These are phyloP conservation scores for Sinonovacula constricta DNA, from an alignment of 1,140 invertebrate species.

Conservation along the genomic window DNA sequence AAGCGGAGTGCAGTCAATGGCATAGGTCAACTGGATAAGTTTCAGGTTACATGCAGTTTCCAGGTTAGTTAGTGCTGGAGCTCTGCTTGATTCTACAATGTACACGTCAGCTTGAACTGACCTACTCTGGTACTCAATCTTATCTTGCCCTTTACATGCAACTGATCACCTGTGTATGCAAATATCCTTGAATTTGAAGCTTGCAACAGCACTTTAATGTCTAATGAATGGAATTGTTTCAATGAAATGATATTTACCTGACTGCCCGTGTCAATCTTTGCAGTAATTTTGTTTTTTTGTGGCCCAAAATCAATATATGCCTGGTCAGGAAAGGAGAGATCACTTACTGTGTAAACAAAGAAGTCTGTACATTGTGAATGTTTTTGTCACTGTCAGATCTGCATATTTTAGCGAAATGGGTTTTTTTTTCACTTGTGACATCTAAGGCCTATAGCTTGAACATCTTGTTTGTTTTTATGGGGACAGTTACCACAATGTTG, in stretches of 20 bases:
- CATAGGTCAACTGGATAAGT: background rate
- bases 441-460: conserved; percentile 11
- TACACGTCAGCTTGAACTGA: too few species aligned
- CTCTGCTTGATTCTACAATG: too few species aligned
- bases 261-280: background rate
- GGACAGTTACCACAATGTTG: conserved; percentile 9
- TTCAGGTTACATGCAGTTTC: background rate
- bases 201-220: too few species aligned
- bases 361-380: conserved; percentile 1
- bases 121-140: too few species aligned
- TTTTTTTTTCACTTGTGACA: conserved; percentile 3
- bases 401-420: conserved; percentile 10
- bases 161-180: too few species aligned
- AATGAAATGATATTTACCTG: too few species aligned
- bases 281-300: too few species aligned
- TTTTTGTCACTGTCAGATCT: background rate
- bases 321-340: background rate
- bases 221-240: too few species aligned
- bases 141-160: too few species aligned
- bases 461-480: background rate
- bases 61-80: too few species aligned
- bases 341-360: background rate
- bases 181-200: too few species aligned
- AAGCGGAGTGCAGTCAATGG: background rate
- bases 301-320: too few species aligned